Evolutionary conservation across 37 sponge, comb jelly and placozoan genomes (phyloP), one percentile per base, ranked within the genome.

Genomic region (Oopsacas minuta): DNA sequence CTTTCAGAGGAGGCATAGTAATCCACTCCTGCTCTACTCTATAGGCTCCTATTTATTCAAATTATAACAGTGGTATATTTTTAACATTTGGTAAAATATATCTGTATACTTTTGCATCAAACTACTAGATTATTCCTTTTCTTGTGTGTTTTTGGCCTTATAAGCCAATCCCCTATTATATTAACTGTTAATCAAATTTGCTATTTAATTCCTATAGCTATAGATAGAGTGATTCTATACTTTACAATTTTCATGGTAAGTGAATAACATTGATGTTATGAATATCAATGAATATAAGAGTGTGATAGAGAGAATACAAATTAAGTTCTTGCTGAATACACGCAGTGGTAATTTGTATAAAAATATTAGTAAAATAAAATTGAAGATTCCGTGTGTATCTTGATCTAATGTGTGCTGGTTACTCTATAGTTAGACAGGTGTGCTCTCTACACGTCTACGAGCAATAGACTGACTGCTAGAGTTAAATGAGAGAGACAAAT

Each of bases 321-420:
- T 61, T n/a, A 20, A 61, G 75, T 61, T 61, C 75, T 61, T 61
- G 75, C 75, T 20, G 75, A 61, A 32, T 61, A 61, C 75, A 10
- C 30, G 75, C 75, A 20, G 75, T 61, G 75, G 75, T 61, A 61
- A 61, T 61, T 17, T 61, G 75, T 61, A 61, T 61, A 61, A 61
- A 61, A 61, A 61, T 61, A 61, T 61, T 61, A 61, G 75, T 61
- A 61, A 61, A 61, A 61, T n/a, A 25, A 3, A 61, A 61, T 42
- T 42, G 49, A 42, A 15, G 49, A 42, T 42, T 42, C 49, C 12
- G 12, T 42, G 49, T 17, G 49, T n/a, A n/a, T 17, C 51, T n/a
- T 61, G 75, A 61, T 25, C 20, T 61, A 25, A 12, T 3, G 30
- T 61, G 75, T 61, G 75, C 28, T 10, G 30, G 20, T n/a, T 10